Percentiles rank a stretch among this genome's conserved stretches.
Conservation (phyloP, 2,888 invertebrate species). For the Ypsolopha sequella region DNA sequence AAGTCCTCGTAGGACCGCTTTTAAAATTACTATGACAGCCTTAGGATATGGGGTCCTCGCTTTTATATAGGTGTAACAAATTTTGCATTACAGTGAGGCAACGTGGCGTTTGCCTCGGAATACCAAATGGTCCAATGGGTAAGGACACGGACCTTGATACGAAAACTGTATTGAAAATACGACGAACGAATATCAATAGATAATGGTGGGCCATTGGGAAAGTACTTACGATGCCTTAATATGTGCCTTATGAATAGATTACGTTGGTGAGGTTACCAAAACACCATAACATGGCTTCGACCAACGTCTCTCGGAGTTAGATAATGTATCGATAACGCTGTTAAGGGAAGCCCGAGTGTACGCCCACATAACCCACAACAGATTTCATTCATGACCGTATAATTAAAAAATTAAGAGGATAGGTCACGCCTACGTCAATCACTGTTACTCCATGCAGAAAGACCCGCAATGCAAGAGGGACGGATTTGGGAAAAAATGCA, state of each 20-base stretch:
- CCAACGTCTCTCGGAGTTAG: neutral
- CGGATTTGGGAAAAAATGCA: too few relatives aligned
- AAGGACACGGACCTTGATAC: conserved; percentile 65
- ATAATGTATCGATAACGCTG: too few relatives aligned
- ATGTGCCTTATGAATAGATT: conserved; percentile 2
- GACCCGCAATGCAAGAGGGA: too few relatives aligned
- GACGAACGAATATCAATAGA: conserved; percentile 59
- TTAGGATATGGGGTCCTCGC: conserved; percentile 53
- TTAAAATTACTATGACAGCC: conserved; percentile 54
- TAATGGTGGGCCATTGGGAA: conserved; percentile 45
- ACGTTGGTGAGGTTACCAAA: neutral
- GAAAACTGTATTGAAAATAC: conserved; percentile 64
- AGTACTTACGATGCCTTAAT: conserved; percentile 24
- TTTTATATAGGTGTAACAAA: conserved; percentile 70
- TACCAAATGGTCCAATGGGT: conserved; percentile 64
- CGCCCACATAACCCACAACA: too few relatives aligned
- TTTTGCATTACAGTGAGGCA: conserved; percentile 66
- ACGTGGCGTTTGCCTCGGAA: conserved; percentile 52
- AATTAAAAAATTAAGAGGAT: too few relatives aligned
- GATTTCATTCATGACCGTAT: too few relatives aligned
- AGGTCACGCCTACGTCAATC: too few relatives aligned
- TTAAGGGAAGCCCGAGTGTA: too few relatives aligned
- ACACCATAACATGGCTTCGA: neutral
- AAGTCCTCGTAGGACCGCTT: conserved; percentile 39
- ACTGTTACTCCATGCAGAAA: too few relatives aligned